phyloP scores from a whole-genome alignment of 2,113 vertebrate genomes.

The Dolichallabes microphthalmus region DNA sequence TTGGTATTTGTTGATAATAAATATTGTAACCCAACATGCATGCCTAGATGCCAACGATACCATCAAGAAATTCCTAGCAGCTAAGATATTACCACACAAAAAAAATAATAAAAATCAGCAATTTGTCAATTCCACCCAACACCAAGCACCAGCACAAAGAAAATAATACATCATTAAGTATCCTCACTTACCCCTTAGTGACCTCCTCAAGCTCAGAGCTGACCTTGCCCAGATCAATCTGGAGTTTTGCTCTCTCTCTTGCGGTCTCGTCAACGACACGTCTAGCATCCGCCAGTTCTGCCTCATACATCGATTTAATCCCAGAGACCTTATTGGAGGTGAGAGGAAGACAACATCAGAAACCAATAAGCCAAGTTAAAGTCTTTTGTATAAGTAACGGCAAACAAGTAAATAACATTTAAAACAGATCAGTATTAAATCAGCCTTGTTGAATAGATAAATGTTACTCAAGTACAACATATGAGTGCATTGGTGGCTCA shows the following conservation, averaged over 20 bases:
- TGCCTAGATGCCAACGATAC: background rate
- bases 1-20: background rate
- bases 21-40: background rate
- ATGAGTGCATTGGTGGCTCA: no score
- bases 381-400: background rate
- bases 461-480: background rate
- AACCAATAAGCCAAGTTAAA: background rate
- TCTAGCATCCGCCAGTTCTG: conserved; percentile 89
- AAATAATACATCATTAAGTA: background rate
- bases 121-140: no score
- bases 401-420: background rate
- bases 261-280: conserved; percentile 92
- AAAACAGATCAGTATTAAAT: background rate
- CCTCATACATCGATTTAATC: conserved; percentile 88
- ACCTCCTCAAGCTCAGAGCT: conserved; percentile 85
- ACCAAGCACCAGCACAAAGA: background rate
- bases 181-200: conserved; percentile 75
- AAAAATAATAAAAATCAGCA: background rate
- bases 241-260: conserved; percentile 84
- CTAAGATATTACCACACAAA: background rate
- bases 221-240: conserved; percentile 91
- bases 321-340: conserved; percentile 78
- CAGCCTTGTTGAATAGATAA: background rate
- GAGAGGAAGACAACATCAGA: background rate
- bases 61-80: background rate